Percentiles rank a stretch among this genome's conserved stretches.
phyloP scores from a whole-genome alignment of 2,113 vertebrate genomes.

The Corythaeola cristata region DNA sequence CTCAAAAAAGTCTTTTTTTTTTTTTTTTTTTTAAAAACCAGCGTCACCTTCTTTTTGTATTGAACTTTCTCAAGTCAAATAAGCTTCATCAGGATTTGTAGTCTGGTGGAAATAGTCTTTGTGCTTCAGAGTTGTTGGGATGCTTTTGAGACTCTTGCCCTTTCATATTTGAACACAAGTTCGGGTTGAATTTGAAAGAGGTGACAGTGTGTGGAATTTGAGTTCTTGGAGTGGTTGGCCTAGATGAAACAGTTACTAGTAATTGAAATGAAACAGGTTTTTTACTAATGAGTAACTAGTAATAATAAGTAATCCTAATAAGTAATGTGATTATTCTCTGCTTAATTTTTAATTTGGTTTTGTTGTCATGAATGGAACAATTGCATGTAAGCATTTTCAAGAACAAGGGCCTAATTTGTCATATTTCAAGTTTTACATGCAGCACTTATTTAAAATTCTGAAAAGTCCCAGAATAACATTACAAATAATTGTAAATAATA shows the following conservation, averaged over 20 bases:
- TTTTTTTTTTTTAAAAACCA: background rate
- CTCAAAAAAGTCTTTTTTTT: background rate
- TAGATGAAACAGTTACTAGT: background rate
- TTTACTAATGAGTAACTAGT: background rate
- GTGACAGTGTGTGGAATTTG: background rate
- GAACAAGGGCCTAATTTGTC: background rate
- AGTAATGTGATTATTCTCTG: background rate
- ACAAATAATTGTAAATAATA: background rate
- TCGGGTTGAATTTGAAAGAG: background rate
- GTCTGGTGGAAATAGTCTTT: background rate
- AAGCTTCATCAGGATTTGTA: background rate
- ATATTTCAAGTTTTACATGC: background rate
- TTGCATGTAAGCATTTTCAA: background rate
- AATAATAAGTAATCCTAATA: background rate
- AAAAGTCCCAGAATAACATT: background rate
- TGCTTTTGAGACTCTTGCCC: background rate
- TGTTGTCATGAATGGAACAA: background rate
- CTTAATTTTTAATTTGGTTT: constrained; percentile 4
- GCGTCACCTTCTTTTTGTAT: background rate
- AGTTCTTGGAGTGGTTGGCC: background rate
- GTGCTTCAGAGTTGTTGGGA: background rate
- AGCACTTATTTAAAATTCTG: background rate
- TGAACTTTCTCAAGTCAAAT: background rate
- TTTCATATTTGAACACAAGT: background rate
- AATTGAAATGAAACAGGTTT: background rate